Conservation (phyloP, 2,888 invertebrate genomes). For the Volucella inflata region DNA sequence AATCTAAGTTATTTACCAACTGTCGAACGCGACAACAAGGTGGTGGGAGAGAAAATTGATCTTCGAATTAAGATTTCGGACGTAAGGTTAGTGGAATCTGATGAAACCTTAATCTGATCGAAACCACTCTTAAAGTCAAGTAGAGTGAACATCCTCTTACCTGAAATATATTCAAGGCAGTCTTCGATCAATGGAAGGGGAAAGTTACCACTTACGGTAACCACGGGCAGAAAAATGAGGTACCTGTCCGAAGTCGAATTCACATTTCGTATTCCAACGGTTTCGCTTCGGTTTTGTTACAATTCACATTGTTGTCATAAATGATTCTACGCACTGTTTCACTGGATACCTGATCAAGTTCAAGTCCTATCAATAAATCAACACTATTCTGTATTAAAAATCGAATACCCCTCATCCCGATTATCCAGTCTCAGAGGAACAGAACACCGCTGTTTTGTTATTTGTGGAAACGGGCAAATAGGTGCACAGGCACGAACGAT, state of each 20-base stretch:
- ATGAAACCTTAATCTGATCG: too few relatives aligned
- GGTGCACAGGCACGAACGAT: background rate
- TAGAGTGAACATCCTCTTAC: too few relatives aligned
- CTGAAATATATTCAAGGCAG: too few relatives aligned
- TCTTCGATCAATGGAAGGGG: too few relatives aligned
- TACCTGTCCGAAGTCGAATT: conserved; percentile 14
- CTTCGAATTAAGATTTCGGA: too few relatives aligned
- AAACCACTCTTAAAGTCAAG: too few relatives aligned
- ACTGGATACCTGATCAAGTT: background rate
- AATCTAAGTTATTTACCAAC: too few relatives aligned
- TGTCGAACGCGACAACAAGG: too few relatives aligned
- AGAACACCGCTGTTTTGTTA: background rate
- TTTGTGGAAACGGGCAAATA: background rate
- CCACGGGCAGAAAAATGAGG: conserved; percentile 10
- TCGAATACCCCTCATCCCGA: background rate
- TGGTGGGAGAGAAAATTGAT: too few relatives aligned
- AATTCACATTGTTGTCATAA: background rate
- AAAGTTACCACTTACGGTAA: too few relatives aligned
- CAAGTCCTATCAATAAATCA: conserved; percentile 11
- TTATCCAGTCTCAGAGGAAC: background rate
- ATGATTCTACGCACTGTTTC: background rate
- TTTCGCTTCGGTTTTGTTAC: background rate
- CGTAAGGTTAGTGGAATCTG: too few relatives aligned
- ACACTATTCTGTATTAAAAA: background rate
- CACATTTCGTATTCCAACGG: conserved; percentile 34